Evolutionary conservation across 2,113 vertebrate genomes (phyloP).

Genomic region (Crotalus tigris): DNA sequence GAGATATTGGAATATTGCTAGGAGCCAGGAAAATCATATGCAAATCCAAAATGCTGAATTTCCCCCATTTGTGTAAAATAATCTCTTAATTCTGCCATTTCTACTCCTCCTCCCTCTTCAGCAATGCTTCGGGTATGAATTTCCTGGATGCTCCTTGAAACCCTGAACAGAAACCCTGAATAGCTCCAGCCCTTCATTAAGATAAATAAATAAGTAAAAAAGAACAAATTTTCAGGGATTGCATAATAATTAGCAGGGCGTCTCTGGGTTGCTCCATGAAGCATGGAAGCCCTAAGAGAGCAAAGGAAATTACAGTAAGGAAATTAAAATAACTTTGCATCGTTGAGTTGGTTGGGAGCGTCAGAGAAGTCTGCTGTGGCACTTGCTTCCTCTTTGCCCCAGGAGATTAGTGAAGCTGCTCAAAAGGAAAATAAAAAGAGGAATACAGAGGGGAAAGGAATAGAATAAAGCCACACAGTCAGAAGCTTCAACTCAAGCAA

Average conservation of each 20-base stretch:
- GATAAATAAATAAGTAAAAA: not conserved
- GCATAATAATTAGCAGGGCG: conserved; percentile 3
- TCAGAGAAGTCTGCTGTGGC: not conserved
- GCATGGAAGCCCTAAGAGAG: not conserved
- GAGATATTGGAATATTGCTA: too few species aligned
- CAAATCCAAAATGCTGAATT: not conserved
- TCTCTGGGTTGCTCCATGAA: conserved; percentile 12
- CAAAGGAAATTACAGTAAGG: not conserved
- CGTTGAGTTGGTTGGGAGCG: not conserved
- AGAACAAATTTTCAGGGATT: not conserved
- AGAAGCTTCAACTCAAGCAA: not conserved
- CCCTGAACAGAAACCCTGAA: not conserved
- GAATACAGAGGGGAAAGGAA: not conserved
- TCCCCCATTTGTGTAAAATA: not conserved
- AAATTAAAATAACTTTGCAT: conserved; percentile 31
- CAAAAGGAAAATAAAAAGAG: not conserved
- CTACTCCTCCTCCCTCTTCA: too few species aligned
- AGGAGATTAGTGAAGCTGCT: not conserved
- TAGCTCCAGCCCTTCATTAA: not conserved
- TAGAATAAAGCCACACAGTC: not conserved
- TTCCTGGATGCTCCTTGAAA: not conserved
- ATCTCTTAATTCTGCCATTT: not conserved
- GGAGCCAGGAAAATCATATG: too few species aligned
- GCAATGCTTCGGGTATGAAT: not conserved
- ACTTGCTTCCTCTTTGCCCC: conserved; percentile 21